Evolutionary conservation across 2,888 invertebrate species (phyloP).

Genomic region (Clistopyga incitator): DNA sequence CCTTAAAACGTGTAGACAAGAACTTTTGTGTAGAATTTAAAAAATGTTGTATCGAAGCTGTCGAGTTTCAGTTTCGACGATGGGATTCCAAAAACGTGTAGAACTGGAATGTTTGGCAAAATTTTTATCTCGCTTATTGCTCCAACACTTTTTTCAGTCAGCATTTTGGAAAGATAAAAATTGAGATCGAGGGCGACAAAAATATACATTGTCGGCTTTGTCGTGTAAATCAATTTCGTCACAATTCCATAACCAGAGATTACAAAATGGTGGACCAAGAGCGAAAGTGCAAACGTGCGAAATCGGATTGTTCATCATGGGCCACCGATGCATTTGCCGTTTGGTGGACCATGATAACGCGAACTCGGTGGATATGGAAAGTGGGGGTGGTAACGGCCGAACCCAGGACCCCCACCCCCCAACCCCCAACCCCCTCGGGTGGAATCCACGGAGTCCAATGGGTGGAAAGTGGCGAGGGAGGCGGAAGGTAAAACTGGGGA

Average conservation of each 20-base stretch:
- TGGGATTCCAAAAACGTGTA: no score
- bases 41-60: background rate
- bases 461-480: background rate
- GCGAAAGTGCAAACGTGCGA: background rate
- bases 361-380: slow-evolving; percentile 7
- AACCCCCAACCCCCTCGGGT: background rate
- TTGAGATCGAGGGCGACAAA: background rate
- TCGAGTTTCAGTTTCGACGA: background rate
- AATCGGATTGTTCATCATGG: slow-evolving; percentile 10
- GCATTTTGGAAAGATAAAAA: background rate
- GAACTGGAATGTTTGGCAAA: no score
- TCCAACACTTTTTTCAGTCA: no score
- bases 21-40: no score
- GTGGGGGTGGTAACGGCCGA: background rate
- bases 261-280: background rate
- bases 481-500: slow-evolving; percentile 8
- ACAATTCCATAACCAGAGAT: background rate
- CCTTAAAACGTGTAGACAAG: no score
- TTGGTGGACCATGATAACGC: slow-evolving; percentile 12
- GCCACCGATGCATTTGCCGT: slow-evolving; percentile 15
- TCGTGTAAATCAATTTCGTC: background rate
- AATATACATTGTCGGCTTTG: background rate
- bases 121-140: no score
- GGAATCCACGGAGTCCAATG: slow-evolving; percentile 20
- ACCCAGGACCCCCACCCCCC: no score